Percentiles rank a stretch among this genome's conserved stretches.
Evolutionary conservation across 2,888 invertebrate genomes (phyloP).

Genomic region (Syrphus vitripennis): DNA sequence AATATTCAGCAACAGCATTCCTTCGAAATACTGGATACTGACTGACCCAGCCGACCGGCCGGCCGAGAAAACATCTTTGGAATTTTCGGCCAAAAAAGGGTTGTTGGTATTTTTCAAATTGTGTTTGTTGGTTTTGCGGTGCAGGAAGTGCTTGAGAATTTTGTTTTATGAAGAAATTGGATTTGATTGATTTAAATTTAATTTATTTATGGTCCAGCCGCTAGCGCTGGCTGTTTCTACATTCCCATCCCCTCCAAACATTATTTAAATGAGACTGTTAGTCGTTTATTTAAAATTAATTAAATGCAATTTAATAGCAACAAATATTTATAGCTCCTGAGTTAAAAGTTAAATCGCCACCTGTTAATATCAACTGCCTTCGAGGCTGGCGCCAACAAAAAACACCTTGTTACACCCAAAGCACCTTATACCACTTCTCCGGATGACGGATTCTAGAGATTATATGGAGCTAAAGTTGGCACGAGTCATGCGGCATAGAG

Average conservation of each 20-base stretch:
- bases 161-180: background rate
- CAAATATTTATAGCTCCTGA: constrained; percentile 19
- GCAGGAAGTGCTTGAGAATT: background rate
- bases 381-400: constrained; percentile 56
- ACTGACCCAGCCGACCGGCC: constrained; percentile 38
- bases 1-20: constrained; percentile 30
- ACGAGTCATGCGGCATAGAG: constrained; percentile 42
- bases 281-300: constrained; percentile 25
- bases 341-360: constrained; percentile 47
- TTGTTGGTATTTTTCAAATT: constrained; percentile 28
- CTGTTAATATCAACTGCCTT: constrained; percentile 57
- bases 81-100: constrained; percentile 37
- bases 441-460: constrained; percentile 65
- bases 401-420: constrained; percentile 41
- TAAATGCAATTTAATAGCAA: constrained; percentile 45
- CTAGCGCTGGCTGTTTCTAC: background rate
- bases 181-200: constrained; percentile 4
- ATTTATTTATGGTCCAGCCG: background rate
- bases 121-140: constrained; percentile 5
- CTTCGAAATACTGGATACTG: too few species aligned
- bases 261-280: too few species aligned
- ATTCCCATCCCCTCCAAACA: fast-evolving
- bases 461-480: constrained; percentile 44
- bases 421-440: constrained; percentile 24
- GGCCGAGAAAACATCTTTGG: background rate